A percentile compares a stretch with the other conserved stretches of the same genome.
Evolutionary conservation across 1,140 invertebrate genomes (phyloP).

Genomic region (Drosophila sulfurigaster): DNA sequence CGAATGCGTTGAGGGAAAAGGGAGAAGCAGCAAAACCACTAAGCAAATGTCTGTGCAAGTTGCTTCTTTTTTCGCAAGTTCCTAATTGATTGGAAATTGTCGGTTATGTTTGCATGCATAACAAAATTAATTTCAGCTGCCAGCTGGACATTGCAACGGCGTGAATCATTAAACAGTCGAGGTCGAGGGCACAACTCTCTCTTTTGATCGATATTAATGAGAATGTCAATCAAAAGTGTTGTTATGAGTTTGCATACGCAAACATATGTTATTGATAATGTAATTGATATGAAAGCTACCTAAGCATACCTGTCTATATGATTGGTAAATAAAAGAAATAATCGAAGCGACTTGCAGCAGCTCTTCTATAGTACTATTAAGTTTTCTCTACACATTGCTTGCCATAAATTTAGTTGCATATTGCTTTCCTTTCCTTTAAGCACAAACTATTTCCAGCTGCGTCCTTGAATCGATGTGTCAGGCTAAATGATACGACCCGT

Average conservation of each 20-base stretch:
- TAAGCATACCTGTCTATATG: too few species aligned
- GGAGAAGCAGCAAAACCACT: conserved; percentile 1
- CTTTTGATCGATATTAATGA: background rate
- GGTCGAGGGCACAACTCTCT: background rate
- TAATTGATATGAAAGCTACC: too few species aligned
- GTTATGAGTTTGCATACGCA: background rate
- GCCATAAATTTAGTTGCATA: too few species aligned
- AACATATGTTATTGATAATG: background rate
- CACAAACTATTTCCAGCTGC: too few species aligned
- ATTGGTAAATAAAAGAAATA: too few species aligned
- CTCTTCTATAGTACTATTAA: too few species aligned
- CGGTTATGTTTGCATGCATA: background rate
- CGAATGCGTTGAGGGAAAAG: background rate
- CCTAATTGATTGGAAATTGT: conserved; percentile 29
- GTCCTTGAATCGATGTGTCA: too few species aligned
- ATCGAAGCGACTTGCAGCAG: too few species aligned
- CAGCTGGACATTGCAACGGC: background rate
- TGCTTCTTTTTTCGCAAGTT: conserved; percentile 16
- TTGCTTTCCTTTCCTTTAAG: too few species aligned
- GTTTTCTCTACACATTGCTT: too few species aligned
- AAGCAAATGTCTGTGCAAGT: conserved; percentile 30
- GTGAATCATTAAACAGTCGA: background rate
- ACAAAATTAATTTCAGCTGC: background rate
- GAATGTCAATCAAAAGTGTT: conserved; percentile 1
- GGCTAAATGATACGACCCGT: too few species aligned